Percentiles rank a stretch among this genome's conserved stretches.
Evolutionary conservation across 2,797 vertebrate genomes (phyloP).

Genomic region (Scolopax rusticola): DNA sequence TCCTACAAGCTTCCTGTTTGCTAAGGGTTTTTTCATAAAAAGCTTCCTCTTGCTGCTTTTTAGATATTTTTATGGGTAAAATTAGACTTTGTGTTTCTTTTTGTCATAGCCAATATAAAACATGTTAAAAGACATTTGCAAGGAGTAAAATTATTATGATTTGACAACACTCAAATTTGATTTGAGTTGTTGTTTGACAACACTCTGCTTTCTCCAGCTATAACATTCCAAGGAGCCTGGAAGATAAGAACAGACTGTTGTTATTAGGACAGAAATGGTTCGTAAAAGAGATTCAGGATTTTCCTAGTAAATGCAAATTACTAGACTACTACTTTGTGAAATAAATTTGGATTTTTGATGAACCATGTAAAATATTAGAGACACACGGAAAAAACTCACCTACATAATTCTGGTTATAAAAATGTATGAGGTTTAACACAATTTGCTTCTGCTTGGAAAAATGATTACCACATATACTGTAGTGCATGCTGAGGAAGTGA

Average conservation of each 20-base stretch:
- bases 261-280: not conserved
- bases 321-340: not conserved
- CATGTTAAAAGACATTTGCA: not conserved
- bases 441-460: not conserved
- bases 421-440: not conserved
- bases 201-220: not conserved
- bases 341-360: not conserved
- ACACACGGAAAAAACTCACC: not conserved
- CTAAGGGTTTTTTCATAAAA: not conserved
- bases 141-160: not conserved
- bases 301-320: not conserved
- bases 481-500: not conserved
- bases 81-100: not conserved
- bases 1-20: conserved; percentile 14
- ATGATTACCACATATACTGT: not conserved
- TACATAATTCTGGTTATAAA: not conserved
- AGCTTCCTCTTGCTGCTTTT: not conserved
- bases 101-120: not conserved
- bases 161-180: not conserved
- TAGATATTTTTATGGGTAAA: not conserved
- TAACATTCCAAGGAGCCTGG: not conserved
- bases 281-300: not conserved
- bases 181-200: not conserved
- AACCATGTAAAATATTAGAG: not conserved
- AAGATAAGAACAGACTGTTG: not conserved